phyloP scores from a whole-genome alignment of 2,797 vertebrate genomes.

The Tapirus indicus region DNA sequence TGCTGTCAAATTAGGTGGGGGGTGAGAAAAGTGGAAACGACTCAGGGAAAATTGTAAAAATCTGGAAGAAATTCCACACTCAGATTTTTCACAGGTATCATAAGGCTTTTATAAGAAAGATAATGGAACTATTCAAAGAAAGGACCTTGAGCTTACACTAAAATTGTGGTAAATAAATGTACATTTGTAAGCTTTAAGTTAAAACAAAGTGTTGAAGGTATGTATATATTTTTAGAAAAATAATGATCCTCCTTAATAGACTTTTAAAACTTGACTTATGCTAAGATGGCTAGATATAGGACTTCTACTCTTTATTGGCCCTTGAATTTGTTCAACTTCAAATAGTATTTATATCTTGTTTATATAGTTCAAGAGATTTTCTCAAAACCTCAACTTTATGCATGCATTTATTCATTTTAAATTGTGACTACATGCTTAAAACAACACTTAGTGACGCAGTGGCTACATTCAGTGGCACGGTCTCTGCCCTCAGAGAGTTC shows the following conservation, averaged over 20 bases:
- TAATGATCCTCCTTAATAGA: background rate
- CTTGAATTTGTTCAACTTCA: background rate
- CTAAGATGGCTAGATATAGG: background rate
- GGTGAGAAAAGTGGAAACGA: background rate
- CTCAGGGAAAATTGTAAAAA: background rate
- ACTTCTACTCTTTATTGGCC: background rate
- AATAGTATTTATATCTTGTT: background rate
- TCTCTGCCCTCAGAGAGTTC: background rate
- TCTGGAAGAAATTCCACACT: background rate
- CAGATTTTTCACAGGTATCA: background rate
- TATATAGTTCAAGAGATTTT: background rate
- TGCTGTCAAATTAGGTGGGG: background rate
- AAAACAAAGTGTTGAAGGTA: background rate
- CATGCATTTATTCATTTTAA: no score
- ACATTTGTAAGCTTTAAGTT: background rate
- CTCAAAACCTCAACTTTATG: background rate
- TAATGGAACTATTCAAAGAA: background rate
- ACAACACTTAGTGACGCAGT: background rate
- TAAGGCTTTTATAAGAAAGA: background rate
- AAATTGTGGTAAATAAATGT: background rate
- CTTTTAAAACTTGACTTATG: background rate
- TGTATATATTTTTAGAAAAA: constrained; percentile 8
- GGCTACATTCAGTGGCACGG: background rate
- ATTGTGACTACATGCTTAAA: no score
- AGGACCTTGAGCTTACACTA: background rate